Evolutionary conservation across 2,888 invertebrate genomes (phyloP), one percentile per base, ranked within the genome.

Genomic region (Aelia acuminata): DNA sequence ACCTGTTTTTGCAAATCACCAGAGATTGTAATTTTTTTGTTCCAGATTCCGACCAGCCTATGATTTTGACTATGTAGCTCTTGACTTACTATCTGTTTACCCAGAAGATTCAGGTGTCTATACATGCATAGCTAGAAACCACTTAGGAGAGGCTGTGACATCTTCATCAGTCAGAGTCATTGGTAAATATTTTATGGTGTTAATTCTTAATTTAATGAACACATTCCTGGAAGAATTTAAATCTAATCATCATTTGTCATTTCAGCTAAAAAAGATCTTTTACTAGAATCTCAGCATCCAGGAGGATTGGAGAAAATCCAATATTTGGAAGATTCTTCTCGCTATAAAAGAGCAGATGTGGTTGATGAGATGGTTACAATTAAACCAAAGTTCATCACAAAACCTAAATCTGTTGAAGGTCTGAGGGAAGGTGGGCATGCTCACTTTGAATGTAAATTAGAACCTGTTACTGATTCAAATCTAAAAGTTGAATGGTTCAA

Each of bases 101-200:
- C 97, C 99, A n/a, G 97, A 96, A 91, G 99, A 99, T 93, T 97
- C 97, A 11, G 99, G 99, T 31, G 97, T 98, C 0, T 99, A 99
- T 92, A 98, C 98, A 20, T 98, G 98, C 91, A 96, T 97, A 92
- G 99, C 99, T 0, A 96, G 97, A 88, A 99, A 99, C 92, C 96
- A 96, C 91, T 94, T 98, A 48, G 99, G 99, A 4, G 97, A 98
- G 94, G 98, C 98, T 35, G 96, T 97, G 11, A 98, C 98, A 8
- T 97, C 97, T 0, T 97, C 98, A 91, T 97, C 97, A 1, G 95
- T 98, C 22, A 95, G 96, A 91, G 97, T 98, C 4, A 96, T 97
- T 91, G 92, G 93, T 92, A 91, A 91, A 92, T 90, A 53, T 87
- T 85, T 88, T 57, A 43, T 47, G 63, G n/a, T 43, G 13, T 18